Percentiles rank a stretch among this genome's conserved stretches.
Conservation (phyloP, 1,140 invertebrate species). For the Magallana ariakensis region DNA sequence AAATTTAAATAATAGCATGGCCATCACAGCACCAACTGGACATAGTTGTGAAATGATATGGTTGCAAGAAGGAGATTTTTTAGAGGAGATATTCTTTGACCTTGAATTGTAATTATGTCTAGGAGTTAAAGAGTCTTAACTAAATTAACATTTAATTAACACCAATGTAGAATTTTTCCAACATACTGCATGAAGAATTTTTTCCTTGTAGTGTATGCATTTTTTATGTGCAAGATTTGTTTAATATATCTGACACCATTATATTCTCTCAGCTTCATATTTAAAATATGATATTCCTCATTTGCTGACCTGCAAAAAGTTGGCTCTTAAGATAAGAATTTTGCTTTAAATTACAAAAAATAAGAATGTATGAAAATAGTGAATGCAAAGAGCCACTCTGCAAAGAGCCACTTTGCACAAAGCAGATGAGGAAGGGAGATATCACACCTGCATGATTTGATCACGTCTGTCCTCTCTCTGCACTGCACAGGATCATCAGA, state of each 20-base stretch:
- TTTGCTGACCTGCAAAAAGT: neutral
- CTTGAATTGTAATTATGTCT: too few relatives aligned
- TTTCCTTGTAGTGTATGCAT: slow-evolving; percentile 9
- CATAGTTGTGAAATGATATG: too few relatives aligned
- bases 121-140: too few relatives aligned
- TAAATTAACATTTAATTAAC: neutral
- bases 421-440: slow-evolving; percentile 13
- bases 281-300: slow-evolving; percentile 29
- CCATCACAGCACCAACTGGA: too few relatives aligned
- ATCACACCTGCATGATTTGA: slow-evolving; percentile 43
- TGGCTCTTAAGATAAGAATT: neutral
- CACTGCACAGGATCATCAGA: slow-evolving; percentile 67
- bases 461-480: slow-evolving; percentile 49
- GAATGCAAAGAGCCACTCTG: neutral
- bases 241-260: slow-evolving; percentile 18
- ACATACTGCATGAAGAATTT: slow-evolving; percentile 3
- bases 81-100: too few relatives aligned
- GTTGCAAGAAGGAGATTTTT: too few relatives aligned
- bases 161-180: neutral
- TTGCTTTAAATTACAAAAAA: neutral
- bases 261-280: slow-evolving; percentile 25
- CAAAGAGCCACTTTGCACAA: neutral
- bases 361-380: neutral
- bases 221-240: neutral
- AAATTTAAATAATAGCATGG: too few relatives aligned